Evolutionary conservation across 2,113 vertebrate species (phyloP), one percentile per base, ranked within the genome.

Genomic region (Mormoops blainvillei): DNA sequence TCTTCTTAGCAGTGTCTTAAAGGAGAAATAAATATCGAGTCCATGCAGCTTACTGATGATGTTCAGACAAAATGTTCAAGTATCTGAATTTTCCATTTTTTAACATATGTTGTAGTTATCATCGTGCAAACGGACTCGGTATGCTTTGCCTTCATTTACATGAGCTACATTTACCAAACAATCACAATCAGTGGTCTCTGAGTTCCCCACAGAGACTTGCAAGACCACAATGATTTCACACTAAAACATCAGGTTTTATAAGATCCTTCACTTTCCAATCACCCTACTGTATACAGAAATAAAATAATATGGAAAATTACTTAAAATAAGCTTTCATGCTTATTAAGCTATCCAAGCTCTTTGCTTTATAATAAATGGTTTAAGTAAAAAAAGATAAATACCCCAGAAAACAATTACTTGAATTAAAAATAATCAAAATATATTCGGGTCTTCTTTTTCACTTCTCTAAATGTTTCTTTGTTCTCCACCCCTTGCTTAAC

Each of bases 1-100:
- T 88, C 65, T 94, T 82, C 84, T 96, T 92, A 88, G 41, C 68
- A 61, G 14, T 67, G 12, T 96, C 80, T 89, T 80, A 76, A 67
- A 89, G 78, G 68, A 68, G 77, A 89, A 80, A 87, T 80, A 94
- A 87, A 89, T 41, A 78, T 43, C 54, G 28, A 96, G 50, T 91
- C 77, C 70, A 15, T 84, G 63, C 61, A 70, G 19, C 63, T 89
- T 48, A 95, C 16, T 82, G 83, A 78, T 63, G 52, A 67, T 45
- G 24, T 50, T 92, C 74, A 50, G 43, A 67, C 7, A 52, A 97
- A 88, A 65, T 70, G 48, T 68, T 93, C 43, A 85, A 94, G 54
- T 73, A 63, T 89, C 74, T 78, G 15, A 89, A 87, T 58, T 80
- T 76, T 36, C 58, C 14, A 56, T 31, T 93, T 93, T 77, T 89